Evolutionary conservation across 2,888 invertebrate species (phyloP).

Genomic region (Altica lythri): DNA sequence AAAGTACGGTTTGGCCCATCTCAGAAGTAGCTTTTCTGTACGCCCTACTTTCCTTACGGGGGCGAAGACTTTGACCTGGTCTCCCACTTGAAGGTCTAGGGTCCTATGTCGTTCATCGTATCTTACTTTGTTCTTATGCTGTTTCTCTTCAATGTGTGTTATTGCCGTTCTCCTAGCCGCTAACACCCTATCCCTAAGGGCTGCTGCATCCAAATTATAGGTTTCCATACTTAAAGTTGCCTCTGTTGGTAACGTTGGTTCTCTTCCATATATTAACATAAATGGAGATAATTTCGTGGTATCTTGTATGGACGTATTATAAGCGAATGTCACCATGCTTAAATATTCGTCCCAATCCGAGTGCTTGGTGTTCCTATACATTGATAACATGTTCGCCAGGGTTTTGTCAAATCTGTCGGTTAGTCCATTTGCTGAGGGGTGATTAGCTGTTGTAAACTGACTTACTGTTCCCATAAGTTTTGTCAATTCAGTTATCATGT

Average conservation of each 20-base stretch:
- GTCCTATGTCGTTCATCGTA: not conserved
- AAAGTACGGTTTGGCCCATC: not conserved
- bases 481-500: too few species aligned
- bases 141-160: not conserved
- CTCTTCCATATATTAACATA: slow-evolving; percentile 8
- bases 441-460: slow-evolving; percentile 28
- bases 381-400: slow-evolving; percentile 31
- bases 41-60: not conserved
- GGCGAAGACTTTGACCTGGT: not conserved
- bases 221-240: not conserved
- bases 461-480: too few species aligned
- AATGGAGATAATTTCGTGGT: slow-evolving; percentile 17
- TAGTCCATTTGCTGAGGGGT: slow-evolving; percentile 30
- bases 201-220: not conserved
- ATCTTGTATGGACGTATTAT: slow-evolving; percentile 22
- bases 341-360: slow-evolving; percentile 25
- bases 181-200: slow-evolving; percentile 7
- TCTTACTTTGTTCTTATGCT: not conserved
- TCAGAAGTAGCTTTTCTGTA: not conserved
- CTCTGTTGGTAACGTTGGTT: slow-evolving; percentile 22
- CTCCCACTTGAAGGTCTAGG: not conserved
- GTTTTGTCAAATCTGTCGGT: slow-evolving; percentile 40
- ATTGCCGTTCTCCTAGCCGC: slow-evolving; percentile 13
- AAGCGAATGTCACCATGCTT: slow-evolving; percentile 19
- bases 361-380: slow-evolving; percentile 31